Percentiles rank a stretch among this genome's conserved stretches.
Conservation (phyloP, 2,797 vertebrate species). For the Pipistrellus pipistrellus region DNA sequence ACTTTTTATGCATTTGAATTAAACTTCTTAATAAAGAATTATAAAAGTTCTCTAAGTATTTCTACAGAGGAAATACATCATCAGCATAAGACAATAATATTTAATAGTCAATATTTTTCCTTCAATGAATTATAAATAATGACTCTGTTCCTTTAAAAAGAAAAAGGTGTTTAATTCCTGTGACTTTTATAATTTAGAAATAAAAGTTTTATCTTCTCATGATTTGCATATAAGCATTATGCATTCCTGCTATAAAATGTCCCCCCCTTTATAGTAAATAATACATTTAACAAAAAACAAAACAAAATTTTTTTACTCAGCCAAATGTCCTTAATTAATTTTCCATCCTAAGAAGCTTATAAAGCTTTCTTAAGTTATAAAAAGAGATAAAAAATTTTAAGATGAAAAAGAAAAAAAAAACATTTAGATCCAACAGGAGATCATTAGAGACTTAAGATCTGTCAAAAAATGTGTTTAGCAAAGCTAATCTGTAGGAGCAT, state of each 20-base stretch:
- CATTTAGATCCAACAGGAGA: neutral
- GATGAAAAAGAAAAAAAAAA: neutral
- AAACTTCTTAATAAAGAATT: neutral
- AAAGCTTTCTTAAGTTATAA: slow-evolving; percentile 21
- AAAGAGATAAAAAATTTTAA: neutral
- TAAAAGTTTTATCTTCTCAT: neutral
- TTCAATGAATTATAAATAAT: slow-evolving; percentile 31
- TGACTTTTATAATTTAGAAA: slow-evolving; percentile 35
- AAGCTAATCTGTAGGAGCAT: neutral
- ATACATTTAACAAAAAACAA: neutral
- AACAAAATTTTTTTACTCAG: neutral
- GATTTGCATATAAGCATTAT: slow-evolving; percentile 39
- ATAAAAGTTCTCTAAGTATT: neutral
- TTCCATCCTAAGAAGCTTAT: slow-evolving; percentile 23
- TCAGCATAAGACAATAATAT: neutral
- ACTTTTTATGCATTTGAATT: neutral
- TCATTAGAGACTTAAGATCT: neutral
- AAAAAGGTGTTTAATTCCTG: neutral
- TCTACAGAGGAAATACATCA: neutral
- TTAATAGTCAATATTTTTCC: slow-evolving; percentile 38
- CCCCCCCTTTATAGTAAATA: slow-evolving; percentile 10
- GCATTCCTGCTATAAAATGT: neutral
- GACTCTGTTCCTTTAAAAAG: slow-evolving; percentile 10
- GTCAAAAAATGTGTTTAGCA: neutral
- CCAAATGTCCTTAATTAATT: slow-evolving; percentile 42